Percentiles rank a stretch among this genome's conserved stretches.
Evolutionary conservation across 1,140 invertebrate genomes (phyloP).

Genomic region (Trissolcus basalis): DNA sequence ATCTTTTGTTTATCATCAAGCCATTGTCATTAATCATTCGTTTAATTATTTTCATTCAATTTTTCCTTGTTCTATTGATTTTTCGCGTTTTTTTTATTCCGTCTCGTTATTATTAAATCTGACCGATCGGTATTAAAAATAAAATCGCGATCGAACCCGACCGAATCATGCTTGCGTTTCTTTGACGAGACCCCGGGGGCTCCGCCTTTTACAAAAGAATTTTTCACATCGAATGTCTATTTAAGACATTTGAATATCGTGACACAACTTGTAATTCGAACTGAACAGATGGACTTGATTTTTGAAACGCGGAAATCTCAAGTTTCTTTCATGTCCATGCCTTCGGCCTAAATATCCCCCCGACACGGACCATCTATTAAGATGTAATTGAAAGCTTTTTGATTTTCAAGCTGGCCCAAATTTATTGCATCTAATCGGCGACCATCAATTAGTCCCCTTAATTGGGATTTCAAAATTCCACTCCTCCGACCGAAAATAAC

Average conservation of each 20-base stretch:
- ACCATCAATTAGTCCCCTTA: constrained; percentile 7
- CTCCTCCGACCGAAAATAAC: too few relatives aligned
- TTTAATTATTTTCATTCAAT: too few relatives aligned
- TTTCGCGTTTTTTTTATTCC: too few relatives aligned
- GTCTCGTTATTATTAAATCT: too few relatives aligned
- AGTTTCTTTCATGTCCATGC: constrained; percentile 34
- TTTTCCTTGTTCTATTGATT: too few relatives aligned
- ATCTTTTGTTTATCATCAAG: too few relatives aligned
- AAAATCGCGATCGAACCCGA: neutral
- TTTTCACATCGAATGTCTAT: constrained; percentile 27
- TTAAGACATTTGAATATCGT: constrained; percentile 44
- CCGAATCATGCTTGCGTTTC: neutral
- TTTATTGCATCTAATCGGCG: constrained; percentile 25
- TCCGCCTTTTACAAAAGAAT: constrained; percentile 2
- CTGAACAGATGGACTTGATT: constrained; percentile 52
- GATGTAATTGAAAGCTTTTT: constrained; percentile 21
- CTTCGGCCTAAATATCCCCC: constrained; percentile 28
- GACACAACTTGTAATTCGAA: constrained; percentile 52
- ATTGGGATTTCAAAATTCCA: constrained; percentile 2
- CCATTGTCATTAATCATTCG: too few relatives aligned
- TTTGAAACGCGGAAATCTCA: constrained; percentile 53
- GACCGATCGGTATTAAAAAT: too few relatives aligned
- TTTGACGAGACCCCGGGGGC: constrained; percentile 3
- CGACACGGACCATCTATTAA: constrained; percentile 26
- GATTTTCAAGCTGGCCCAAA: constrained; percentile 17